Evolutionary conservation across 2,888 invertebrate species (phyloP).

Genomic region (Polia nebulosa): DNA sequence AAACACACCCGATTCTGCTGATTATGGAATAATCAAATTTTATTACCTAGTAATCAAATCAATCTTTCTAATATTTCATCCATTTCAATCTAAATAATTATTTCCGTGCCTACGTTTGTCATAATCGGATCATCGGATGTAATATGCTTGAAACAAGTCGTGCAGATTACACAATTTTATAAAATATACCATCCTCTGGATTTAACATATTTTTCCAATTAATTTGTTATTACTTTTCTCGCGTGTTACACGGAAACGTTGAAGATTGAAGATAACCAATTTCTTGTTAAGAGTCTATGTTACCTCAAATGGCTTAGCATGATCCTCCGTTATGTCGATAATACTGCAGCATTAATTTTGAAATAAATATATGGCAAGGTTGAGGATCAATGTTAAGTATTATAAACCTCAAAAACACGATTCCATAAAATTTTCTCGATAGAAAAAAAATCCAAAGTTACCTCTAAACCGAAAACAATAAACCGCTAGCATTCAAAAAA

Average conservation of each 20-base stretch:
- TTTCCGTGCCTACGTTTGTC: conserved; percentile 33
- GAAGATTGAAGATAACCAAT: conserved; percentile 37
- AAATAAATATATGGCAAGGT: too few species aligned
- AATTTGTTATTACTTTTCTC: conserved; percentile 47
- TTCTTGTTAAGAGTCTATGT: too few species aligned
- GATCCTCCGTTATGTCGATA: too few species aligned
- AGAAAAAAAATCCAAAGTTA: too few species aligned
- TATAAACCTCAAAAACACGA: too few species aligned
- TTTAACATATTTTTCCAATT: conserved; percentile 57
- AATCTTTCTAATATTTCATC: conserved; percentile 47
- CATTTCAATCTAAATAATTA: conserved; percentile 32
- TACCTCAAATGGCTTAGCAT: too few species aligned
- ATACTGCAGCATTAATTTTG: too few species aligned
- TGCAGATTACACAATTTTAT: conserved; percentile 46
- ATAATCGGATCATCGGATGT: conserved; percentile 30
- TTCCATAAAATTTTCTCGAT: too few species aligned
- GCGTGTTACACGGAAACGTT: conserved; percentile 58
- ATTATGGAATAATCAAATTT: conserved; percentile 24
- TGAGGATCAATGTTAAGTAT: too few species aligned
- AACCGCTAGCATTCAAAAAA: too few species aligned
- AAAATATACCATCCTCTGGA: conserved; percentile 39
- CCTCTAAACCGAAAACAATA: too few species aligned
- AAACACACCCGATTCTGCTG: conserved; percentile 34
- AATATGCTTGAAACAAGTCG: conserved; percentile 16
- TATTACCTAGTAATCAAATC: conserved; percentile 31